Evolutionary conservation across 2,113 vertebrate genomes (phyloP).

Genomic region (Pterocles gutturalis): DNA sequence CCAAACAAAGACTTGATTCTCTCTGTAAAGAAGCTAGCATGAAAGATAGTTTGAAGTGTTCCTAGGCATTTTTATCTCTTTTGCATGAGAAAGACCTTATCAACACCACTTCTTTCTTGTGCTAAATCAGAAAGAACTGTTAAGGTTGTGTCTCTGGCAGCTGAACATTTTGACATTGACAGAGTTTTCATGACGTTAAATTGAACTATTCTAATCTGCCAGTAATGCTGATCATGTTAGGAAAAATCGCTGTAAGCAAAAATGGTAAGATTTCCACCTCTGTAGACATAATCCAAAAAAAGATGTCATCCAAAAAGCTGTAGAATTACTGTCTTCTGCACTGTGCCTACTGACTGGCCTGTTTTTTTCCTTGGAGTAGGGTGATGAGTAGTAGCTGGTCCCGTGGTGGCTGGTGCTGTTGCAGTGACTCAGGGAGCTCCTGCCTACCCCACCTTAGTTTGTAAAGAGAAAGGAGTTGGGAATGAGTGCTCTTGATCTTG

Average conservation of each 20-base stretch:
- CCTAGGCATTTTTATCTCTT: not conserved
- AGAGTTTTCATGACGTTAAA: not conserved
- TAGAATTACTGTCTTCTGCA: not conserved
- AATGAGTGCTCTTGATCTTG: not conserved
- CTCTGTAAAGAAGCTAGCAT: not conserved
- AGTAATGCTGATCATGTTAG: not conserved
- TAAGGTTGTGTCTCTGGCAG: not conserved
- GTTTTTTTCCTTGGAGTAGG: not conserved
- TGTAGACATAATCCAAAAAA: not conserved
- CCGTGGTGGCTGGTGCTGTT: not conserved
- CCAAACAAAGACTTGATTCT: not conserved
- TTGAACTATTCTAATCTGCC: not conserved
- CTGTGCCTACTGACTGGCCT: not conserved
- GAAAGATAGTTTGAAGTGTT: not conserved
- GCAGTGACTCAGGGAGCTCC: rapidly evolving
- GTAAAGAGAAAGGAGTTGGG: not conserved
- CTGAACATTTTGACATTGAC: not conserved
- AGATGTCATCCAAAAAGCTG: not conserved
- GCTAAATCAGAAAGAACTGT: not conserved
- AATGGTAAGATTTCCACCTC: not conserved
- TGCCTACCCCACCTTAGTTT: not conserved
- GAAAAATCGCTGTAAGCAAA: not conserved
- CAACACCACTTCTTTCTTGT: not conserved
- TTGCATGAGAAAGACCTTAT: not conserved
- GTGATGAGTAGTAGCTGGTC: not conserved